phyloP scores from a whole-genome alignment of 92 coral and sea anemone species.

The Palythoa heliodiscus region DNA sequence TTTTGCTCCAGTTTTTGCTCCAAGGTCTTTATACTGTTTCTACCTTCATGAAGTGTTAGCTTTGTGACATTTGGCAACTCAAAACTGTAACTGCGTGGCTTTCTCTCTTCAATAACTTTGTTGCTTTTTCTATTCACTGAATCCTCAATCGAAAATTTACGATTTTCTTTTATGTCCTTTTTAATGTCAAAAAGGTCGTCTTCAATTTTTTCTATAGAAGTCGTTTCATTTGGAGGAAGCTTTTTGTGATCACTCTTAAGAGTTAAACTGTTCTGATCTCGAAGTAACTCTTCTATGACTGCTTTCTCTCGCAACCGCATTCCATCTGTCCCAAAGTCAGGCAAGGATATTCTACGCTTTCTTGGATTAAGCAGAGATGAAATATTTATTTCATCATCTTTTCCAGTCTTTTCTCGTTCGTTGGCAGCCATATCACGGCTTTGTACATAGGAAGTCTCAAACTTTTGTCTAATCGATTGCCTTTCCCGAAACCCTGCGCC shows the following conservation, averaged over 20 bases:
- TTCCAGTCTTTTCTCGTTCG: neutral
- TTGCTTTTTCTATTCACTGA: neutral
- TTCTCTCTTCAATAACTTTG: neutral
- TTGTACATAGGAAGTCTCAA: neutral
- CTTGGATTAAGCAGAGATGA: neutral
- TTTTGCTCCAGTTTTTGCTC: neutral
- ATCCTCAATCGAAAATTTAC: neutral
- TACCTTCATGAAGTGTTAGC: constrained; percentile 16
- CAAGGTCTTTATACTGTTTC: neutral
- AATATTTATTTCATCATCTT: neutral
- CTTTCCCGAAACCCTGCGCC: constrained; percentile 38
- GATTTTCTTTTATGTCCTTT: neutral
- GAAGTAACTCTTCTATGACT: neutral
- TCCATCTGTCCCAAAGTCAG: constrained; percentile 33
- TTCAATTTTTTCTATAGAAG: neutral
- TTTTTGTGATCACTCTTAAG: constrained; percentile 4
- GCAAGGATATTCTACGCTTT: constrained; percentile 25
- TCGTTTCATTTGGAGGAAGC: neutral
- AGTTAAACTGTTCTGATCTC: constrained; percentile 6
- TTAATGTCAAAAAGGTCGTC: neutral
- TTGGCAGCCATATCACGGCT: neutral
- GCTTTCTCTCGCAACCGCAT: constrained; percentile 10
- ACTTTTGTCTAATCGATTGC: neutral
- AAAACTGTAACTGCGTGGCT: constrained; percentile 33
- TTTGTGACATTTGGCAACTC: constrained; percentile 10